These are phyloP conservation scores for Pica pica DNA, from an alignment of 2,113 vertebrate species.

Conservation along the genomic window DNA sequence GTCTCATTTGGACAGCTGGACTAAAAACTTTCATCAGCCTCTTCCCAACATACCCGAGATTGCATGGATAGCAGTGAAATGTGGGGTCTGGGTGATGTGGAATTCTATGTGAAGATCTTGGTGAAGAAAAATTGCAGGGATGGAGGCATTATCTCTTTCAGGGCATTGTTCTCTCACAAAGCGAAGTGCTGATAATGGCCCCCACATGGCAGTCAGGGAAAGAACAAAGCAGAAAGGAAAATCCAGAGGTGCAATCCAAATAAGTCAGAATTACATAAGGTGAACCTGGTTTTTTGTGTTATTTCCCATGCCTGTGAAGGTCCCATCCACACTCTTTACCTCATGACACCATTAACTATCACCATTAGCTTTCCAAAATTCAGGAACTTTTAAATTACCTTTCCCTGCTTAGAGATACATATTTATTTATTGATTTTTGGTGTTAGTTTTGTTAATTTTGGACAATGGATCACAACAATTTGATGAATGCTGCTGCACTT, in stretches of 20 bases:
- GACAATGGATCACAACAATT: background rate
- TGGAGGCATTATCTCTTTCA: background rate
- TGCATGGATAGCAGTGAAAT: background rate
- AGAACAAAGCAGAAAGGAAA: background rate
- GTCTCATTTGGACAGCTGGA: background rate
- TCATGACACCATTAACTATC: background rate
- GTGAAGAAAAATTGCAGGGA: background rate
- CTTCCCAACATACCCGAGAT: accelerated
- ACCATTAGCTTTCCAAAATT: background rate
- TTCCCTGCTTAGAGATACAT: background rate
- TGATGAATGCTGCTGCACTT: background rate
- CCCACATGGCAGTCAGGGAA: accelerated
- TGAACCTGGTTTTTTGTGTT: background rate
- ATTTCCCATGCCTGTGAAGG: background rate
- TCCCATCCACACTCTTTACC: background rate
- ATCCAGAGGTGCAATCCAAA: background rate
- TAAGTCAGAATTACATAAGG: background rate
- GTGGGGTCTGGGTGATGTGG: background rate
- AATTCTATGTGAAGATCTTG: accelerated
- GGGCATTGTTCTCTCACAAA: background rate
- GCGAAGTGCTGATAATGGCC: background rate
- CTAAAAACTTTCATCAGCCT: background rate
- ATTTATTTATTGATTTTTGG: background rate
- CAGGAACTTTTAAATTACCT: background rate
- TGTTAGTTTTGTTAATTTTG: background rate